Percentiles rank a stretch among this genome's conserved stretches.
These are phyloP conservation scores for Drosophila parvula DNA, from an alignment of 1,140 invertebrate genomes.

Conservation along the genomic window DNA sequence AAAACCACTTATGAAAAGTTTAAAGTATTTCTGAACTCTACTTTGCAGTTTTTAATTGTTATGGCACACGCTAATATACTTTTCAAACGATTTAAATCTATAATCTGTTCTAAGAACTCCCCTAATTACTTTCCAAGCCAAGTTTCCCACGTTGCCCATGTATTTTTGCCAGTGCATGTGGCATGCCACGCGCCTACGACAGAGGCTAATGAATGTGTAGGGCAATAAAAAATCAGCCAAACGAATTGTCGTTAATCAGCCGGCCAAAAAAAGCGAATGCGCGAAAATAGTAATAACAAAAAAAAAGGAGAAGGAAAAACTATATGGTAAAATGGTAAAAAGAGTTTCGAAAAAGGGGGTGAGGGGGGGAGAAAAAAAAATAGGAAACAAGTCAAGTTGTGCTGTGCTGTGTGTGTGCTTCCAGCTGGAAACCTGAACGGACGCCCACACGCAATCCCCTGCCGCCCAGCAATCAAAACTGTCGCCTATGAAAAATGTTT, in stretches of 20 bases:
- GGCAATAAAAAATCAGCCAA: slow-evolving; percentile 81
- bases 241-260: slow-evolving; percentile 82
- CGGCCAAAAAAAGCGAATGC: slow-evolving; percentile 42
- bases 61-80: background rate
- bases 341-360: slow-evolving; percentile 8
- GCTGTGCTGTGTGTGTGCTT: slow-evolving; percentile 20
- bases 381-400: slow-evolving; percentile 6
- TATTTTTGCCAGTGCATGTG: slow-evolving; percentile 16
- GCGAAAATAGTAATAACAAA: slow-evolving; percentile 12
- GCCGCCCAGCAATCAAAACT: slow-evolving; percentile 71
- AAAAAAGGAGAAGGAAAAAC: slow-evolving; percentile 1
- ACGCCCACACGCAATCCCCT: slow-evolving; percentile 23
- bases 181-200: slow-evolving; percentile 75
- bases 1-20: background rate
- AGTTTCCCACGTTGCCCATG: too few species aligned
- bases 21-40: background rate
- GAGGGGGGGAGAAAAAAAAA: background rate
- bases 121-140: background rate
- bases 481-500: slow-evolving; percentile 79
- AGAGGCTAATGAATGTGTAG: slow-evolving; percentile 74
- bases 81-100: fast-evolving
- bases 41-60: background rate
- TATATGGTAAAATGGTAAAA: slow-evolving; percentile 12
- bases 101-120: background rate
- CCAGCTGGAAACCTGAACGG: slow-evolving; percentile 36